Base-by-base conservation (phyloP, 2,797 vertebrate genomes). In the Semaprochilodus insignis region DNA sequence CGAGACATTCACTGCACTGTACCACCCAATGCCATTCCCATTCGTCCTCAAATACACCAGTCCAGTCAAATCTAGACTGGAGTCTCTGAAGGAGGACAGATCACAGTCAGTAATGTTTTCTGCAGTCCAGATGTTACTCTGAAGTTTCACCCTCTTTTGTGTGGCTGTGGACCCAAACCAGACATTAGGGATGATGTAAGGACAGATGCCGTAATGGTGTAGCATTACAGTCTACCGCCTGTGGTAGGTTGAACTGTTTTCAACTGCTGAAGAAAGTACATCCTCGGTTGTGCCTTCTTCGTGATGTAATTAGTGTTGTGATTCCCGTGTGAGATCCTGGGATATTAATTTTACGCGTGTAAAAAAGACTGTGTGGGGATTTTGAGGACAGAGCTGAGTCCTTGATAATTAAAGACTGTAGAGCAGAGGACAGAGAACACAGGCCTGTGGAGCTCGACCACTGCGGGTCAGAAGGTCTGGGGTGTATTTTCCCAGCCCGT, bases 381-480 rank as follows among this genome's bases (percentile, higher is more conserved):
- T 10, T 15, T 36, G 63, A n/a, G 16, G 63, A 54, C 13, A 23
- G 19, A 27, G 4, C 25, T 13, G 63, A 54, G 62, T n/a, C 62
- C 55, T 17, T 40, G 31, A 57, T 78, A 25, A 40, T 78, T 78
- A 78, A 70, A 44, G 3, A 34, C 14, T 16, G 34, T 48, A 23
- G 11, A 79, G 25, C 31, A 11, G 21, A 19, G 48, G 0, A 10
- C 51, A 25, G 23, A 27, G 23, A 17, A n/a, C 55, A 21, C 27
- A 74, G n/a, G 25, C 78, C 72, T 52, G 57, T 54, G 44, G 21
- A 63, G 57, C 57, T 80, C 25, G 63, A 69, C 31, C 8, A 15
- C 23, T 34, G 55, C 34, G 57, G 44, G 25, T 71, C 67, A 23
- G 40, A 17, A 21, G 36, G 34, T 48, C 77, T 71, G n/a, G 25